These are phyloP conservation scores for Drosophila merina DNA, from an alignment of 2,888 invertebrate species.

Conservation along the genomic window DNA sequence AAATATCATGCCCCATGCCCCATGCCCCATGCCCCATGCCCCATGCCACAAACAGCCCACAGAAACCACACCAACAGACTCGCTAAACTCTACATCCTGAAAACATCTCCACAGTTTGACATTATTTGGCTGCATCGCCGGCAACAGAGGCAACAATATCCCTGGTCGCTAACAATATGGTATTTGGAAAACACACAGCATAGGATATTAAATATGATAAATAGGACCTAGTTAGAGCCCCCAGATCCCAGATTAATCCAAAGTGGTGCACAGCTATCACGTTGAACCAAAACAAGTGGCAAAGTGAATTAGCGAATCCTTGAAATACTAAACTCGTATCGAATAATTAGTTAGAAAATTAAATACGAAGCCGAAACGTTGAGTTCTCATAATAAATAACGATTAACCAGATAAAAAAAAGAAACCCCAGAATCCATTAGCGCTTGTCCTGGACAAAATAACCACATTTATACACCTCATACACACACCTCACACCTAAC, in stretches of 20 bases:
- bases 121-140: slow-evolving; percentile 83
- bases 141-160: slow-evolving; percentile 81
- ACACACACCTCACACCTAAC: not conserved
- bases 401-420: slow-evolving; percentile 15
- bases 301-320: slow-evolving; percentile 10
- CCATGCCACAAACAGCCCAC: slow-evolving; percentile 27
- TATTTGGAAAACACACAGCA: slow-evolving; percentile 53
- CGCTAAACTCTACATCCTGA: slow-evolving; percentile 29
- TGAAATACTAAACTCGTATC: not conserved
- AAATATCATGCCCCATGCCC: slow-evolving; percentile 15
- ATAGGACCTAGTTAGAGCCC: slow-evolving; percentile 6
- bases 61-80: slow-evolving; percentile 48
- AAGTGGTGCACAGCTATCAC: not conserved
- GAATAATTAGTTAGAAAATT: not conserved
- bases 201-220: slow-evolving; percentile 5
- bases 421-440: slow-evolving; percentile 21
- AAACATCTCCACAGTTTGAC: slow-evolving; percentile 80
- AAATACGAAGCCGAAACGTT: not conserved
- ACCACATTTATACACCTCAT: slow-evolving; percentile 7
- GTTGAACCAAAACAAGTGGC: slow-evolving; percentile 12
- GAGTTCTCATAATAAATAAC: slow-evolving; percentile 6
- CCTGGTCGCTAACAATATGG: slow-evolving; percentile 84
- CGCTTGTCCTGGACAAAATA: slow-evolving; percentile 15
- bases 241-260: slow-evolving; percentile 2
- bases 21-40: slow-evolving; percentile 10